Evolutionary conservation across 2,888 invertebrate genomes (phyloP).

Genomic region (Dynastes hyllus): DNA sequence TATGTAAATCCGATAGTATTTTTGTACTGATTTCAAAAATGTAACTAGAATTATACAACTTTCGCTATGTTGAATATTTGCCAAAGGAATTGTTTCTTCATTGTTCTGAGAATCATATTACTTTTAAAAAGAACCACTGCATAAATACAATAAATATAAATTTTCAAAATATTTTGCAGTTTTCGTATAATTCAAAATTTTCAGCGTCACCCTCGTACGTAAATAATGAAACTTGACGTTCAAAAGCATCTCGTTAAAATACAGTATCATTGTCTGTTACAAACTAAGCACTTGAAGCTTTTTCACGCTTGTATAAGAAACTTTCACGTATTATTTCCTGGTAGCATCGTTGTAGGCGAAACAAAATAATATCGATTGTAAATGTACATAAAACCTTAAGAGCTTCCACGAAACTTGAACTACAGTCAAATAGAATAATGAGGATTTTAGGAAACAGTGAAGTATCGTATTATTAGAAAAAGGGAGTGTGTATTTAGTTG

Average conservation of each 20-base stretch:
- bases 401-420: conserved; percentile 8
- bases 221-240: neutral
- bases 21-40: no score
- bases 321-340: conserved; percentile 4
- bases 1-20: no score
- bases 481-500: no score
- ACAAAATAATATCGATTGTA: conserved; percentile 6
- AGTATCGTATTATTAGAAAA: no score
- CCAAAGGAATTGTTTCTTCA: no score
- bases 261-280: neutral
- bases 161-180: no score
- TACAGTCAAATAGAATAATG: neutral
- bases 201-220: neutral
- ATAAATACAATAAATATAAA: no score
- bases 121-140: no score
- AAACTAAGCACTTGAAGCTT: neutral
- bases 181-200: neutral
- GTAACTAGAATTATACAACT: no score
- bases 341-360: neutral
- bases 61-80: no score
- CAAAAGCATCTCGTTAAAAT: neutral
- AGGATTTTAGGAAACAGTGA: neutral
- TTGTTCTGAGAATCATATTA: no score
- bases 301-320: neutral
- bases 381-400: conserved; percentile 3